Evolutionary conservation across 2,113 vertebrate genomes (phyloP).

Genomic region (rat (Rattus norvegicus)): DNA sequence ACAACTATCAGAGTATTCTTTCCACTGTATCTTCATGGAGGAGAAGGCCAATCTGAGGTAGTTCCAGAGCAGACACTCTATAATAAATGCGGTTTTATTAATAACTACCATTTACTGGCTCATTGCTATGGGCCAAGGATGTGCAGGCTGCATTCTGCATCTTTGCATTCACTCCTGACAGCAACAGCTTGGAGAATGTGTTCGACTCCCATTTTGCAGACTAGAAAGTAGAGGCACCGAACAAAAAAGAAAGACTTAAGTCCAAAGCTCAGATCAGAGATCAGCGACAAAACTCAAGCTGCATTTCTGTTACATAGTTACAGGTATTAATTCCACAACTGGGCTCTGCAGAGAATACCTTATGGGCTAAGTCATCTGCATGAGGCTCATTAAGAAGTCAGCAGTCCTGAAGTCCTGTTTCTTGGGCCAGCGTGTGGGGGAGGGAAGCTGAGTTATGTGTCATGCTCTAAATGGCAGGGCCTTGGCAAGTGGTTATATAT

Average conservation of each 20-base stretch:
- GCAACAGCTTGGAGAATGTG: background rate
- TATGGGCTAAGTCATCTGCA: background rate
- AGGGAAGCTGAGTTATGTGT: background rate
- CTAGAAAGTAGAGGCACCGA: slow-evolving; percentile 25
- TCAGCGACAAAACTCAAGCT: background rate
- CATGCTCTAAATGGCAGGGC: slow-evolving; percentile 7
- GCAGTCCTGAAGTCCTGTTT: background rate
- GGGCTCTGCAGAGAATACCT: background rate
- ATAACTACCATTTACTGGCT: background rate
- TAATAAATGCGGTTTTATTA: slow-evolving; percentile 16
- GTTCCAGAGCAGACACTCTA: background rate
- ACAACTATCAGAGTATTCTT: background rate
- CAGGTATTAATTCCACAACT: background rate
- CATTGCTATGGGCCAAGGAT: background rate
- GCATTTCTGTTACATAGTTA: background rate
- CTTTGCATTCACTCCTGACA: slow-evolving; percentile 23
- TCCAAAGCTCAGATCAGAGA: background rate
- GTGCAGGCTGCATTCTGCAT: background rate
- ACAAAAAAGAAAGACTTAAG: background rate
- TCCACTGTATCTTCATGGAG: background rate
- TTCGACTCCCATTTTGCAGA: slow-evolving; percentile 17
- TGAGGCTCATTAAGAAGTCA: background rate
- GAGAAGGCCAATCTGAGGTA: slow-evolving; percentile 19
- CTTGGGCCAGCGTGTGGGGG: background rate
- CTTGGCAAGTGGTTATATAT: slow-evolving; percentile 61